Evolutionary conservation across 2,113 vertebrate species (phyloP), one percentile per base, ranked within the genome.

Genomic region (Physeter macrocephalus): DNA sequence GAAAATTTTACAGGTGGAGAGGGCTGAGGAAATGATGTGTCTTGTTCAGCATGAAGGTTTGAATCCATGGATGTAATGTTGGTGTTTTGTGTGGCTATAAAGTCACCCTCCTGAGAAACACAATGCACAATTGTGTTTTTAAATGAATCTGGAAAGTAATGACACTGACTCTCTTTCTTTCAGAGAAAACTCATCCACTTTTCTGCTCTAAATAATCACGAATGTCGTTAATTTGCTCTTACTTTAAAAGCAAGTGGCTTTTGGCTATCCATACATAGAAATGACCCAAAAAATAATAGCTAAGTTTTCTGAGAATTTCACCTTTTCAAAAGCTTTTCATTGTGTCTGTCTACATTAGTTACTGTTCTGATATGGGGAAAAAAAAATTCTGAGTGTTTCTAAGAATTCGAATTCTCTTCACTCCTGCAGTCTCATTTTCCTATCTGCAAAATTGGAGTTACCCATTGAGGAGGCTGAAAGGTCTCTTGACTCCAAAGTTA

Each of bases 251-350:
- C 23, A 93, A 93, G 59, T 89, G 52, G 46, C 71, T 93, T 95
- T 95, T 34, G 41, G 17, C 6, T 90, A 29, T 43, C 21, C 17
- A 57, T 62, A 61, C 2, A 74, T 67, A 90, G 83, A 96, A 87
- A 94, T 57, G 61, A 72, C 39, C 43, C 39, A 52, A 97, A 86
- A 89, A 21, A 46, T 1, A 61, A 54, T 52, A 23, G 6, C 11
- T 43, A 89, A 86, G 34, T 93, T 96, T 98, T 96, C 97, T 93
- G 49, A 95, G 98, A 98, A 97, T 94, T 88, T 91, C 74, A 39
- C 54, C 5, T 54, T 91, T 93, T 62, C 62, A n/a, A 95, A 95
- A 90, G 72, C n/a, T 91, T 96, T 90, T 78, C 69, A 90, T 77
- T 82, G 52, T 95, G 72, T 77, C 17, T 34, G 11, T 93, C 84